phyloP scores from a whole-genome alignment of 1,140 invertebrate genomes.

The Colletes gigas region DNA sequence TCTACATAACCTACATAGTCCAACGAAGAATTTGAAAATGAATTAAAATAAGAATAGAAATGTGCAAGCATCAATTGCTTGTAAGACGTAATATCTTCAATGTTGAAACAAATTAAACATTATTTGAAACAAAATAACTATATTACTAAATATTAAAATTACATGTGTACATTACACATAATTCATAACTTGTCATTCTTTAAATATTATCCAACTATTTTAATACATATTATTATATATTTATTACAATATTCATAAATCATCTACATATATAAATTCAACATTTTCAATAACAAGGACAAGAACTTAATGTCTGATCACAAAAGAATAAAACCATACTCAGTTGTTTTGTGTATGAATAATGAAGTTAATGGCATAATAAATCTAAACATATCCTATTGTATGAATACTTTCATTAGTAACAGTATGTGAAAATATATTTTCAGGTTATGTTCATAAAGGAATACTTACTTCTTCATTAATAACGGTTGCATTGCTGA shows the following conservation, averaged over 20 bases:
- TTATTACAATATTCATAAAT: background rate
- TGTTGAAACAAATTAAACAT: background rate
- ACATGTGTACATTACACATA: too few relatives aligned
- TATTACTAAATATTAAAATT: too few relatives aligned
- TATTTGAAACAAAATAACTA: background rate
- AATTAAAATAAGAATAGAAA: too few relatives aligned
- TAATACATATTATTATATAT: background rate
- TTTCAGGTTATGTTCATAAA: constrained; percentile 38
- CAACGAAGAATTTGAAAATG: too few relatives aligned
- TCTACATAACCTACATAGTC: too few relatives aligned
- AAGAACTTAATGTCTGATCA: background rate
- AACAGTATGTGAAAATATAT: constrained; percentile 24
- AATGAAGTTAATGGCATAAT: background rate
- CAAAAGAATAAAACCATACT: background rate
- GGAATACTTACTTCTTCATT: constrained; percentile 93
- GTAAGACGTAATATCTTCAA: too few relatives aligned
- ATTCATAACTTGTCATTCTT: too few relatives aligned
- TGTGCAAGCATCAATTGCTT: too few relatives aligned
- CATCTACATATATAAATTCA: too few relatives aligned
- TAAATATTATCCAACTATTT: too few relatives aligned
- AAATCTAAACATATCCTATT: background rate
- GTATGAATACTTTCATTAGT: background rate
- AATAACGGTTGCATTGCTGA: constrained; percentile 99
- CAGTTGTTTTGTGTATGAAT: background rate
- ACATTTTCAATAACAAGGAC: background rate